Evolutionary conservation across 2,797 vertebrate genomes (phyloP).

Genomic region (Steatocranus sp.): DNA sequence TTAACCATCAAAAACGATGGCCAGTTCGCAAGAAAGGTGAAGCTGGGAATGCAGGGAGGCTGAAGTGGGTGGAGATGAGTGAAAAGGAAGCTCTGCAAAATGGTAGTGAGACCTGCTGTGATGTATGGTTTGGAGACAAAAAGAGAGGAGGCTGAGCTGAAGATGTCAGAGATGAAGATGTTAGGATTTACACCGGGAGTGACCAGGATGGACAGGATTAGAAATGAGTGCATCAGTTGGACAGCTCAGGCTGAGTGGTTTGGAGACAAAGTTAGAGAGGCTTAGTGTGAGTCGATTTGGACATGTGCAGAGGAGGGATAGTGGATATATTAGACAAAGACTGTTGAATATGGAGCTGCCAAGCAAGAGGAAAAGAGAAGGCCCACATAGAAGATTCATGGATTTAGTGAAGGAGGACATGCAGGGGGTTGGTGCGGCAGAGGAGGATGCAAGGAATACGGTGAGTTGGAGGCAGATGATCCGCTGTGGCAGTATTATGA

Average conservation of each 20-base stretch:
- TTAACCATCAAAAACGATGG: background rate
- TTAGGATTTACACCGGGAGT: background rate
- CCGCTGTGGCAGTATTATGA: background rate
- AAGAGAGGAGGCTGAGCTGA: background rate
- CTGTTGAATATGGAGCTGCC: background rate
- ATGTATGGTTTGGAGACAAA: background rate
- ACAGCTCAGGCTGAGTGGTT: background rate
- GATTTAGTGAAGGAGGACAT: background rate
- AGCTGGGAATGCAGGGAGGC: background rate
- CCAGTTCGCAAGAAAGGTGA: background rate
- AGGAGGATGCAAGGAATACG: background rate
- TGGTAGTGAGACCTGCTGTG: background rate
- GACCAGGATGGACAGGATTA: background rate
- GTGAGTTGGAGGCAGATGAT: background rate
- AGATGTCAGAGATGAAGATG: background rate
- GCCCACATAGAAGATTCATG: background rate
- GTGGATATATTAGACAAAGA: background rate
- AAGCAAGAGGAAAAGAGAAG: background rate
- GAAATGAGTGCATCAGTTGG: background rate
- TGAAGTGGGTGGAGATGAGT: background rate
- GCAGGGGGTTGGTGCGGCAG: background rate
- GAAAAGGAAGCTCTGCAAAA: background rate
- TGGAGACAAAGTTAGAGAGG: background rate
- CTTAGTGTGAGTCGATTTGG: background rate
- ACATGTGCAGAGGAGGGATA: background rate